Evolutionary conservation across 2,113 vertebrate genomes (phyloP), one percentile per base, ranked within the genome.

Genomic region (Saccopteryx leptura): DNA sequence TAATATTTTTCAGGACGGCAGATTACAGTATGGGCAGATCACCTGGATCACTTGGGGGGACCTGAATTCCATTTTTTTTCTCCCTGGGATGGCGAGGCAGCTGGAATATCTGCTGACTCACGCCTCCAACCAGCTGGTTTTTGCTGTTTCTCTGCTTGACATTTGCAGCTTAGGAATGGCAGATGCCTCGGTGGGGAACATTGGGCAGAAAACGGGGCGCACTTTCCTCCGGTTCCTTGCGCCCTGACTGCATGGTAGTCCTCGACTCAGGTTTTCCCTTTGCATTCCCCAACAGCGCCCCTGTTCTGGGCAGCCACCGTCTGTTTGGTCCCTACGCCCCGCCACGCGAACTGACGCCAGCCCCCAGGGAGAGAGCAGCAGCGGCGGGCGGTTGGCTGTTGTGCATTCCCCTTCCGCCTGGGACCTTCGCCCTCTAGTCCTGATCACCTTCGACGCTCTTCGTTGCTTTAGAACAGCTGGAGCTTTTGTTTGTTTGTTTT

Each of bases 1-100:
- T 76, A 23, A 28, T 48, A 48, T 33, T 66, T 66, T 88, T 80
- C 87, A 61, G 78, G 24, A 95, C 95, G 87, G 17, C 84, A 81
- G 75, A 52, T 74, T 28, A 65, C 58, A 65, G 2, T n/a, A 21
- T 60, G 52, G 39, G 85, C 86, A 56, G 50, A 56, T 74, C 56
- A 56, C 33, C 78, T 76, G 78, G 39, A 50, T 94, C 54, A 52
- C 50, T 23, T 54, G 69, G 54, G 63, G 63, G 60, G 4, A 52
- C 52, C 24, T 26, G 61, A 46, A 46, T 72, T 85, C 31, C 69
- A 56, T 61, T 52, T 81, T 56, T 84, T 46, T 39, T 95, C 84
- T 92, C 54, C 21, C 4, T 39, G 24, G 68, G 21, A 72, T 46
- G n/a, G 4, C 2, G 39, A 85, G 63, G 12, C 50, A 69, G 2